Evolutionary conservation across 2,113 vertebrate species (phyloP).

Genomic region (Psophia crepitans): DNA sequence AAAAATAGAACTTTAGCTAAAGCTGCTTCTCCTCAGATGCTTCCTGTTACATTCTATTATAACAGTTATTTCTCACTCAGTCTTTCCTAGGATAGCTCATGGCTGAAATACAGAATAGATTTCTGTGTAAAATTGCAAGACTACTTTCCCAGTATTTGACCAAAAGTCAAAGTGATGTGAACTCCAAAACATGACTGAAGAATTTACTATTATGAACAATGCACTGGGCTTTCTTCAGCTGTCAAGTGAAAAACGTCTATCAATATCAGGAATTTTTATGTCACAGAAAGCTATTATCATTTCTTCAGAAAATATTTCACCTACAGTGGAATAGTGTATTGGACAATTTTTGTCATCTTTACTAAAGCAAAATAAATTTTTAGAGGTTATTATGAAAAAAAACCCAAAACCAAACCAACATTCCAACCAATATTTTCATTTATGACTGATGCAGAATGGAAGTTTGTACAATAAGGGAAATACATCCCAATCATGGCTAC

Average conservation of each 20-base stretch:
- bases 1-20: neutral
- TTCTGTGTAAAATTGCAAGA: neutral
- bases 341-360: neutral
- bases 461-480: neutral
- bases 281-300: neutral
- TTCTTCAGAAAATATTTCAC: neutral
- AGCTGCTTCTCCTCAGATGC: neutral
- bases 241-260: neutral
- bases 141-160: neutral
- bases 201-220: neutral
- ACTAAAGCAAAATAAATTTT: neutral
- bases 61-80: neutral
- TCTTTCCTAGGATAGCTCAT: neutral
- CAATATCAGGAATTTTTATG: neutral
- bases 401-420: neutral
- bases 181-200: neutral
- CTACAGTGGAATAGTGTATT: neutral
- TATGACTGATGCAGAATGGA: neutral
- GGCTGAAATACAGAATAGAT: neutral
- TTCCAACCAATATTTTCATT: neutral
- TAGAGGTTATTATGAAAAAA: accelerated
- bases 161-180: neutral
- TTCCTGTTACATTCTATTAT: neutral
- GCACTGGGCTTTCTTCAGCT: neutral
- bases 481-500: neutral